These are phyloP conservation scores for Acanthosepion esculentum DNA, from an alignment of 2,888 invertebrate genomes.

Conservation along the genomic window DNA sequence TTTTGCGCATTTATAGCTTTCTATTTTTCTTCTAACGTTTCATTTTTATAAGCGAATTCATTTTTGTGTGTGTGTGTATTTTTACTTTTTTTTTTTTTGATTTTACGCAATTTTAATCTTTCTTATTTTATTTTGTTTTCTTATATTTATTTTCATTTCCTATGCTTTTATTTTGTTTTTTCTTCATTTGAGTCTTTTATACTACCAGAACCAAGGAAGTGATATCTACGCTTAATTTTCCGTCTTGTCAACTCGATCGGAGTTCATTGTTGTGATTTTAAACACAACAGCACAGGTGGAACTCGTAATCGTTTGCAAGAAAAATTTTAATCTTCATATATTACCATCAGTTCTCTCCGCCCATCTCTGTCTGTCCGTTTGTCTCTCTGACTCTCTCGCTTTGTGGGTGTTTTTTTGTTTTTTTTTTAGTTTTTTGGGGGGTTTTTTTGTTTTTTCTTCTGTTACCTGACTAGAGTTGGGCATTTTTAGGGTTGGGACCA, in stretches of 20 bases:
- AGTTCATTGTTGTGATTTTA: neutral
- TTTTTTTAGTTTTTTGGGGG: neutral
- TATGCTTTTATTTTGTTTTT: neutral
- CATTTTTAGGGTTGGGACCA: neutral
- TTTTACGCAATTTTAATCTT: neutral
- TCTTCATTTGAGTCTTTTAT: neutral
- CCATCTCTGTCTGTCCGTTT: neutral
- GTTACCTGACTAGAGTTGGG: neutral
- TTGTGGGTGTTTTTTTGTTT: neutral
- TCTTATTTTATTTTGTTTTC: neutral
- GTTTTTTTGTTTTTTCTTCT: neutral
- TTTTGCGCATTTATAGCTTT: neutral
- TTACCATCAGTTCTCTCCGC: neutral
- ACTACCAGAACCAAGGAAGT: neutral
- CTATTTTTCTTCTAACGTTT: neutral
- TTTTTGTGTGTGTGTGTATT: neutral
- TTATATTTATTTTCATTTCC: neutral
- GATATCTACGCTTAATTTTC: conserved; percentile 33
- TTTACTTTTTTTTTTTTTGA: neutral
- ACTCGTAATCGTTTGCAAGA: conserved; percentile 33
- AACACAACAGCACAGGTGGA: conserved; percentile 17
- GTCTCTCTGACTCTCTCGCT: neutral
- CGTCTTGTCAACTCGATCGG: neutral
- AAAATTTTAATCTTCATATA: neutral
- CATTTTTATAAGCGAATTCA: neutral